Evolutionary conservation across 2,888 invertebrate genomes (phyloP).

Genomic region (Phyllotreta striolata): DNA sequence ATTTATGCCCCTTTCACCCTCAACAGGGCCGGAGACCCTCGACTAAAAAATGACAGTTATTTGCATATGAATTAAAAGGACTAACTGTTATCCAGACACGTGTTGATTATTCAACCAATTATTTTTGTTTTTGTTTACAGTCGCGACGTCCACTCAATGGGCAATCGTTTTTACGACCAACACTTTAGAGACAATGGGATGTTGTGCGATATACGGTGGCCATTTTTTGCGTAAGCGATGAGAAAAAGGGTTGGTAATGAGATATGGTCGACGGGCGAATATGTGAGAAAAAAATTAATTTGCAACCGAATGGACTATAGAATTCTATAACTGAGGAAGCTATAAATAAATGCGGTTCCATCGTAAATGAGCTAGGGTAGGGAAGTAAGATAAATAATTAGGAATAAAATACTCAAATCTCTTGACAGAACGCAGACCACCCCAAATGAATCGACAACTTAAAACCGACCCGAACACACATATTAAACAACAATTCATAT

Average conservation of each 20-base stretch:
- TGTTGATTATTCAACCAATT: conserved; percentile 42
- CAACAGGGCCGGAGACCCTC: conserved; percentile 31
- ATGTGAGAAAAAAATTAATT: too few relatives aligned
- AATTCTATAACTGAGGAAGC: neutral
- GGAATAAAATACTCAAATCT: too few relatives aligned
- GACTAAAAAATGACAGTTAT: conserved; percentile 39
- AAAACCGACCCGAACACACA: conserved; percentile 17
- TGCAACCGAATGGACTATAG: neutral
- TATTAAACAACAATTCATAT: conserved; percentile 26
- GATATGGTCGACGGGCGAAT: too few relatives aligned
- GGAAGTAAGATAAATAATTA: neutral
- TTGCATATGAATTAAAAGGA: conserved; percentile 44
- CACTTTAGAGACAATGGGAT: conserved; percentile 33
- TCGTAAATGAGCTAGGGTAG: neutral
- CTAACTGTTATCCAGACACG: conserved; percentile 39
- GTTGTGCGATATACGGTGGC: conserved; percentile 21
- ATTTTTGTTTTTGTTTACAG: conserved; percentile 37
- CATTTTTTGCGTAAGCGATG: conserved; percentile 10
- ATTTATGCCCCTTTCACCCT: conserved; percentile 30
- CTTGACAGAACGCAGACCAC: conserved; percentile 6
- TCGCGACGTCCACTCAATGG: conserved; percentile 34
- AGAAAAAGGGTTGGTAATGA: conserved; percentile 9
- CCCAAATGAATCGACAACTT: conserved; percentile 8
- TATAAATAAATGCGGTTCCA: neutral
- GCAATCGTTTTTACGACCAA: conserved; percentile 36